Evolutionary conservation across 2,113 vertebrate genomes (phyloP).

Genomic region (Pionites leucogaster): DNA sequence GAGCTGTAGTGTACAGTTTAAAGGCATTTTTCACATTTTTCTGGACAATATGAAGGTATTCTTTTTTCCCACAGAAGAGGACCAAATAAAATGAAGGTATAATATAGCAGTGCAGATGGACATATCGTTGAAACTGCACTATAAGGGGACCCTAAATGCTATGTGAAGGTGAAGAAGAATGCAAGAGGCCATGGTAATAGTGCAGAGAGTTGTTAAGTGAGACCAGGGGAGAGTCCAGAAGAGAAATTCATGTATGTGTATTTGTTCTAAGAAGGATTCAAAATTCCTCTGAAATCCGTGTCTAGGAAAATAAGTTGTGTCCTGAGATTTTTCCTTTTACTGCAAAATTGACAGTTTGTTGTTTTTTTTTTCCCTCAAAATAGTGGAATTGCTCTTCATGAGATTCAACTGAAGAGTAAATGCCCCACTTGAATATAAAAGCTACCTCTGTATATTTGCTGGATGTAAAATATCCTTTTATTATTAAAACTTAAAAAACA

Average conservation of each 20-base stretch:
- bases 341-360: neutral
- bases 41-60: neutral
- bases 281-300: neutral
- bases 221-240: neutral
- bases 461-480: neutral
- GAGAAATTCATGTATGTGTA: neutral
- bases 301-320: neutral
- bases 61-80: neutral
- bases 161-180: neutral
- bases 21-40: neutral
- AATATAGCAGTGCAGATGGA: neutral
- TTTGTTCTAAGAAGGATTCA: neutral
- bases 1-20: neutral
- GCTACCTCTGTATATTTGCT: neutral
- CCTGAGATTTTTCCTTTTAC: neutral
- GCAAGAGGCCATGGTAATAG: neutral
- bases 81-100: neutral
- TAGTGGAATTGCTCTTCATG: neutral
- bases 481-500: neutral
- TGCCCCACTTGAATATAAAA: neutral
- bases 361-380: neutral
- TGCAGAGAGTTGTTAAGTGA: neutral
- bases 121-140: rapidly evolving
- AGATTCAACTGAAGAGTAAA: neutral
- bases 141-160: neutral